A percentile compares a stretch with the other conserved stretches of the same genome.
These are phyloP conservation scores for Spongilla lacustris DNA, from an alignment of 37 sponge, comb jelly and placozoan genomes.

Conservation along the genomic window DNA sequence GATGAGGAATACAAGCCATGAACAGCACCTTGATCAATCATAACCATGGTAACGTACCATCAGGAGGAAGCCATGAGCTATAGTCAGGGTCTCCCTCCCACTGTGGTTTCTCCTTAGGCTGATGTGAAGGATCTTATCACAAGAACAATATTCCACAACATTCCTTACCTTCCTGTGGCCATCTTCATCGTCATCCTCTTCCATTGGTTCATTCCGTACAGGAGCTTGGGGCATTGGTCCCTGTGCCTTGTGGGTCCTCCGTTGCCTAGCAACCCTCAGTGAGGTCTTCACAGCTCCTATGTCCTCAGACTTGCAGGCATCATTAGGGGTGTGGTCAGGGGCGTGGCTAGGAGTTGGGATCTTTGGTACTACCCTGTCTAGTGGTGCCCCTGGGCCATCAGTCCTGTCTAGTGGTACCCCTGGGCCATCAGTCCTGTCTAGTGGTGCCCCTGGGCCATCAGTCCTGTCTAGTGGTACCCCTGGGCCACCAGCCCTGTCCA, in stretches of 20 bases:
- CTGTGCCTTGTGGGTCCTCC: neutral
- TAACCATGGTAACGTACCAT: constrained; percentile 39
- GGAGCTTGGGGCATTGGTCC: neutral
- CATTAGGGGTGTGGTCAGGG: neutral
- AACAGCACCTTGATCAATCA: neutral
- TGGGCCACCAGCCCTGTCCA: too few relatives aligned
- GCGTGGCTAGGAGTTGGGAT: neutral
- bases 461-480: too few relatives aligned
- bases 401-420: too few relatives aligned
- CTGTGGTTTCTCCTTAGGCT: constrained; percentile 6
- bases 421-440: too few relatives aligned
- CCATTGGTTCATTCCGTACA: neutral
- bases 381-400: too few relatives aligned
- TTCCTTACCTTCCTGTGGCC: neutral
- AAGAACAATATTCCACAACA: neutral
- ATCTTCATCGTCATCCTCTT: neutral
- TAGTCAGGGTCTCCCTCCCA: constrained; percentile 25
- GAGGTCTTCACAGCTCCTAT: neutral
- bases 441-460: too few relatives aligned
- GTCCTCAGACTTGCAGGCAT: neutral
- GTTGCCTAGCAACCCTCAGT: too few relatives aligned
- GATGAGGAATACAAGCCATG: neutral
- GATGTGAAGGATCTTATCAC: neutral
- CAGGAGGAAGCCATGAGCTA: constrained; percentile 74
- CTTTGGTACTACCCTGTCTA: neutral